Evolutionary conservation across 2,797 vertebrate genomes (phyloP), one percentile per base, ranked within the genome.

Genomic region (Amblyopsis hoosieri): DNA sequence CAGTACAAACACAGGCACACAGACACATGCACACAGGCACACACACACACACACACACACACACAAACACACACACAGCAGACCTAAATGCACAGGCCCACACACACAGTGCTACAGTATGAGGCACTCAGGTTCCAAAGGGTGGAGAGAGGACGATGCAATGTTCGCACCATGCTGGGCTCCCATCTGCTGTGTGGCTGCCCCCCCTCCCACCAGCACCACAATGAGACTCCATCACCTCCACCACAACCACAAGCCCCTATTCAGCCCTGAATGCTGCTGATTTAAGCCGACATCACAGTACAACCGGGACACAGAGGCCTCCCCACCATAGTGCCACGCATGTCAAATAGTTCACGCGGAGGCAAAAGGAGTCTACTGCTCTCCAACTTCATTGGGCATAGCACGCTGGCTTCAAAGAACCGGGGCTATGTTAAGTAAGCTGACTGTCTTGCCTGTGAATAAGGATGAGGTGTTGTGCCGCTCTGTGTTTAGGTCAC

Each of bases 111-210:
- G 47, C 56, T 45, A 33, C 64, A 78, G 75, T 59, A 66, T 77
- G 59, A 73, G 62, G 64, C 52, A 69, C 1, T 19, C 15, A 19
- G 61, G 55, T 51, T 76, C 62, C 55, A 56, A 10, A 74, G 63
- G 64, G 42, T 73, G 57, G 55, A 57, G 79, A 74, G 67, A 64
- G 66, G 74, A 72, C 74, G 80, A 72, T 72, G 78, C 74, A 74
- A 78, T 74, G 79, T 79, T 56, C 81, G 76, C 57, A 33, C 37
- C 85, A 75, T 1, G 56, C 85, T 72, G 84, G 60, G 80, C 54
- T 83, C 87, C 3, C 88, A 90, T 88, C 89, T 89, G 87, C 68
- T 74, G 70, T 49, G 59, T 55, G 54, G 51, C 60, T 46, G 12
- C 74, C 71, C 75, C 70, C 68, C 23, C 23, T 29, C 23, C 23